Base-by-base conservation (phyloP, 2,797 vertebrate genomes). In the Thaleichthys pacificus region DNA sequence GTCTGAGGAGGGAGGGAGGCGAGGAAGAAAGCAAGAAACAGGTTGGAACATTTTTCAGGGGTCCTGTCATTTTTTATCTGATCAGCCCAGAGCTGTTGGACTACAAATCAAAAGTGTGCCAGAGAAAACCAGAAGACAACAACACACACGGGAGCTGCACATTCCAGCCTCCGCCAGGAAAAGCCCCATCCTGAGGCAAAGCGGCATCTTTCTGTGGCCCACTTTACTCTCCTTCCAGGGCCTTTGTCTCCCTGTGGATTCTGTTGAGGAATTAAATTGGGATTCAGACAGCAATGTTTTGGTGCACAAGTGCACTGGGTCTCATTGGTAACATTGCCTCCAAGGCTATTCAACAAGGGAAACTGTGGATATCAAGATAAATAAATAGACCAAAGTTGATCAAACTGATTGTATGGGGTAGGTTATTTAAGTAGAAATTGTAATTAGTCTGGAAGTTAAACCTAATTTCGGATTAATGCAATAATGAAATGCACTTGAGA, bases 11-110 rank as follows among this genome's bases (percentile, higher is more conserved):
- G 70, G 67, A 63, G 54, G 22, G 66, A 61, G 75, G 74, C 61
- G 6, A 77, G 68, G 75, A 75, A 67, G 66, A 76, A 81, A 79
- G 76, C 79, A 80, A 68, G 90, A 88, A 92, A 91, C 93, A 92
- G 92, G 91, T 91, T 89, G 75, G 91, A 93, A 92, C 91, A 91
- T 93, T 92, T 92, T 92, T 87, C 91, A 88, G 84, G 78, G 85
- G 86, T 88, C 88, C 85, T 91, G 91, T 93, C 88, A 88, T 93
- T 92, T 89, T n/a, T 93, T 93, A 94, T 94, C 93, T 94, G 92
- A 94, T 94, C 90, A 92, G 91, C 91, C 89, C 81, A 82, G 64
- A 92, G 92, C 88, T 88, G 85, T 89, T 91, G 85, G 86, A 92
- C 86, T 84, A 89, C 86, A 91, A 91, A 88, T 90, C 88, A 92